These are phyloP conservation scores for Corythornis madagascariensis DNA, from an alignment of 2,113 vertebrate genomes.

Conservation along the genomic window DNA sequence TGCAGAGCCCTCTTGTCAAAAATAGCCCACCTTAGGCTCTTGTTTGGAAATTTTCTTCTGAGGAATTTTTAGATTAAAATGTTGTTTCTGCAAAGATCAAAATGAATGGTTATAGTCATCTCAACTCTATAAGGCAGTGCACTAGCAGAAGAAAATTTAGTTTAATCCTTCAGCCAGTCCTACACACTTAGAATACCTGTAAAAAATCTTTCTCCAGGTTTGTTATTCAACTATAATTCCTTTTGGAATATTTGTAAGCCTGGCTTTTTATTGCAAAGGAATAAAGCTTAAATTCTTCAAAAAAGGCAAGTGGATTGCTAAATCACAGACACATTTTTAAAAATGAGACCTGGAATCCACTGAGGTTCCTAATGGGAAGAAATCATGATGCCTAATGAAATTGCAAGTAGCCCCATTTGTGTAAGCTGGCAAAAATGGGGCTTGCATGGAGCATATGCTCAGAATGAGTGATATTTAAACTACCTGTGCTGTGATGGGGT, in stretches of 20 bases:
- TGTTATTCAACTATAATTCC: neutral
- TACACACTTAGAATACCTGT: neutral
- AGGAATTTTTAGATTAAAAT: slow-evolving; percentile 42
- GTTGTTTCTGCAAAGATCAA: slow-evolving; percentile 29
- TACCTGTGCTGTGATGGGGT: neutral
- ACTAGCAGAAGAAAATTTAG: neutral
- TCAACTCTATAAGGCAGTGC: neutral
- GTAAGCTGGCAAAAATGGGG: neutral
- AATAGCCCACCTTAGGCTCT: slow-evolving; percentile 25
- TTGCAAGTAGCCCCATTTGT: slow-evolving; percentile 1
- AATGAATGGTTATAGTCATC: neutral
- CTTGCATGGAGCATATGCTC: neutral
- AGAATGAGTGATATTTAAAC: slow-evolving; percentile 3
- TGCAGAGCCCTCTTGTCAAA: slow-evolving; percentile 5
- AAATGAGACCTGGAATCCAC: slow-evolving; percentile 39
- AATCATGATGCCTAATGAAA: slow-evolving; percentile 53
- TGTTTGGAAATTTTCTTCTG: slow-evolving; percentile 14
- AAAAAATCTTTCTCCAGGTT: neutral
- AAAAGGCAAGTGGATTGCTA: slow-evolving; percentile 13
- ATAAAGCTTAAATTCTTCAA: slow-evolving; percentile 16
- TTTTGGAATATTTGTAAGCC: neutral
- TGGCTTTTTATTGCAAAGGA: neutral
- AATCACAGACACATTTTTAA: slow-evolving; percentile 18
- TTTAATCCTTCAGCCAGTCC: slow-evolving; percentile 5
- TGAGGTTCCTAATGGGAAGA: slow-evolving; percentile 49